A percentile compares a stretch with the other conserved stretches of the same genome.
phyloP scores from a whole-genome alignment of 1,140 invertebrate species.

The Drosophila oshimai region DNA sequence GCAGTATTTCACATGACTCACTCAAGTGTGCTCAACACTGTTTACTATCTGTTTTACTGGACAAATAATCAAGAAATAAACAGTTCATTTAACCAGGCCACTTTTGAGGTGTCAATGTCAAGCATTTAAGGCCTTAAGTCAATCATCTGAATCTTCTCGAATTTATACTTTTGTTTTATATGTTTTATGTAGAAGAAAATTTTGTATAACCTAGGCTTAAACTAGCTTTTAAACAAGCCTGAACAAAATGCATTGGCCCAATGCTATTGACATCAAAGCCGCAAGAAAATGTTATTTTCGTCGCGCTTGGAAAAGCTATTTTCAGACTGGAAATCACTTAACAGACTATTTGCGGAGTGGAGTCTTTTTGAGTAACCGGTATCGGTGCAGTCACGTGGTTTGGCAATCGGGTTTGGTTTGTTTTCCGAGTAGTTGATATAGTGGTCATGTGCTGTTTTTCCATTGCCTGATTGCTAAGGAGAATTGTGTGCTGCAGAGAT shows the following conservation, averaged over 20 bases:
- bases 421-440: constrained; percentile 38
- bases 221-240: background rate
- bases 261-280: constrained; percentile 19
- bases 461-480: constrained; percentile 29
- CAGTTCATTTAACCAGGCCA: constrained; percentile 42
- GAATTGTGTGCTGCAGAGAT: constrained; percentile 13
- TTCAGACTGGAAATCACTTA: constrained; percentile 41
- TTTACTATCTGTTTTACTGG: constrained; percentile 29
- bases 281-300: constrained; percentile 37
- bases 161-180: background rate
- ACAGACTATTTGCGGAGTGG: constrained; percentile 11
- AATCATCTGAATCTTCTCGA: constrained; percentile 9
- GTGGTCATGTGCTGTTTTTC: constrained; percentile 40
- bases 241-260: background rate
- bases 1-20: constrained; percentile 18
- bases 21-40: constrained; percentile 21
- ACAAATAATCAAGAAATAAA: constrained; percentile 41
- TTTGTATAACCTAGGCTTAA: too few species aligned
- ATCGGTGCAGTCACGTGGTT: constrained; percentile 39
- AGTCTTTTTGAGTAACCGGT: constrained; percentile 26
- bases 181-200: background rate
- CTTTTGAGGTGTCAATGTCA: constrained; percentile 62
- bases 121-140: constrained; percentile 11
- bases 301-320: constrained; percentile 22
- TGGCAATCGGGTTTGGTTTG: constrained; percentile 45